Evolutionary conservation across 2,888 invertebrate species (phyloP).

Genomic region (Eristalis pertinax): DNA sequence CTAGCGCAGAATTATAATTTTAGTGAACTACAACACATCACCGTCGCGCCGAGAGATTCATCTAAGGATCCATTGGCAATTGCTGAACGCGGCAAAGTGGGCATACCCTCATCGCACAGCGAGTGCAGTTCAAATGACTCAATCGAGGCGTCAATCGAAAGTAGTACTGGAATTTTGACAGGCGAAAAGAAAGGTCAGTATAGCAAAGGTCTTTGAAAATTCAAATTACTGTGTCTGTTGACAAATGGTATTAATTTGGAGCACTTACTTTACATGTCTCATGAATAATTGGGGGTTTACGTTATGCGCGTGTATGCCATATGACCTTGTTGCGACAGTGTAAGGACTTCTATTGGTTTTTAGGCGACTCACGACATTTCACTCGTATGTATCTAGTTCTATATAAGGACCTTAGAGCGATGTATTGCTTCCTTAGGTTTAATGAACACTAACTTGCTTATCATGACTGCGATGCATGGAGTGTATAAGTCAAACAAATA

Average conservation of each 20-base stretch:
- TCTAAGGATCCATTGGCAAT: slow-evolving; percentile 80
- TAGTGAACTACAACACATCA: slow-evolving; percentile 80
- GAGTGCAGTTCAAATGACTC: slow-evolving; percentile 82
- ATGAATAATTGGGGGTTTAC: background rate
- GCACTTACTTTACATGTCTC: background rate
- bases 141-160: slow-evolving; percentile 80
- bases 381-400: background rate
- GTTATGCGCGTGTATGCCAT: background rate
- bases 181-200: slow-evolving; percentile 79
- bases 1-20: slow-evolving; percentile 79
- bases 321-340: background rate
- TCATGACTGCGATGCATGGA: too few species aligned
- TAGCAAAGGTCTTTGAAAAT: background rate
- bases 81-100: slow-evolving; percentile 81
- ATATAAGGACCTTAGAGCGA: background rate
- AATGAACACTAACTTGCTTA: too few species aligned
- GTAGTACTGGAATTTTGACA: slow-evolving; percentile 79
- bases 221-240: background rate
- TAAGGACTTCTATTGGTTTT: background rate
- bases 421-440: too few species aligned
- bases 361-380: background rate
- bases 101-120: slow-evolving; percentile 80
- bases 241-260: background rate
- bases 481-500: too few species aligned
- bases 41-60: slow-evolving; percentile 77